Evolutionary conservation across 1,140 invertebrate genomes (phyloP).

Genomic region (Sitobion miscanthi): DNA sequence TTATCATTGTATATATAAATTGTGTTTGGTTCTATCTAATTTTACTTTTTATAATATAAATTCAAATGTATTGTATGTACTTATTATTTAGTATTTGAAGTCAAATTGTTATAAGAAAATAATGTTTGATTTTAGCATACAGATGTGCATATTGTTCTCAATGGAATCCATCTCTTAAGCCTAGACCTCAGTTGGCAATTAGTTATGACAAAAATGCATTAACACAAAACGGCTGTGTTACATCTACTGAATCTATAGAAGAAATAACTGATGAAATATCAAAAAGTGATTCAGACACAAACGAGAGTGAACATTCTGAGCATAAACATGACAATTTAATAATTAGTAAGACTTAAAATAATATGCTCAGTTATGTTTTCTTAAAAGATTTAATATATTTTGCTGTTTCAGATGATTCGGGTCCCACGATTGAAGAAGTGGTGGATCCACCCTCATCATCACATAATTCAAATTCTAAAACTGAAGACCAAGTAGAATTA

Average conservation of each 20-base stretch:
- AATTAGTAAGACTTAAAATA: not conserved
- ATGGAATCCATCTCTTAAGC: constrained; percentile 83
- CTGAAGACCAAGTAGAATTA: constrained; percentile 32
- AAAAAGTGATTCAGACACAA: constrained; percentile 24
- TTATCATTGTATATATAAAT: not conserved
- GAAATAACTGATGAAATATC: constrained; percentile 30
- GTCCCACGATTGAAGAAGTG: constrained; percentile 40
- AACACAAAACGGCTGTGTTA: not conserved
- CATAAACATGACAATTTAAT: not conserved
- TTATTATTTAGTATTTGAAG: not conserved
- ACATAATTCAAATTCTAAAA: not conserved
- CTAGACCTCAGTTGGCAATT: constrained; percentile 69
- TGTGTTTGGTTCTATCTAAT: not conserved
- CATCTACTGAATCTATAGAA: constrained; percentile 49
- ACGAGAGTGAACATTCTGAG: constrained; percentile 30
- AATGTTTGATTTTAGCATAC: constrained; percentile 68
- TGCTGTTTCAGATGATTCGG: not conserved
- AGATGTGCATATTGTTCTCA: constrained; percentile 86
- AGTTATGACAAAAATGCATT: not conserved
- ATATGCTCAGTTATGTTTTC: not conserved
- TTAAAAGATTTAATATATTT: not conserved
- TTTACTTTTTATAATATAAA: not conserved
- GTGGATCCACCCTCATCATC: not conserved
- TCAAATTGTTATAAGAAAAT: not conserved
- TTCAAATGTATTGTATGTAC: not conserved